Base-by-base conservation (phyloP, 2,888 invertebrate genomes). In the Drosophila neonasuta region DNA sequence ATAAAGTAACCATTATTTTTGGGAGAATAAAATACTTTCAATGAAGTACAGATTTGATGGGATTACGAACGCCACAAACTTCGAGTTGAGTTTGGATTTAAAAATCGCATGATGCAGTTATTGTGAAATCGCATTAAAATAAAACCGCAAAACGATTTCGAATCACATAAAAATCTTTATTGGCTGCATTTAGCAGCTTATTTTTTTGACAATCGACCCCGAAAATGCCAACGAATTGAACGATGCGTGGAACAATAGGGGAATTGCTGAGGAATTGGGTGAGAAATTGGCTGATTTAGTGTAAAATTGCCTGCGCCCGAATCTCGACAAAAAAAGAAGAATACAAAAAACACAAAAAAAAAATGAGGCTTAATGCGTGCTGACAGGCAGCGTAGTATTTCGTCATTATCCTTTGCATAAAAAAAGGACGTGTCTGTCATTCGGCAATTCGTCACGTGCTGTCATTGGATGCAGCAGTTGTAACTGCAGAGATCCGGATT, bases 221-320 rank as follows among this genome's bases (percentile, higher is more conserved):
- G 51, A 64, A 73, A 71, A 36, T 64, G 68, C 58, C 71, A 71
- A 48, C 44, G 34, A 42, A 49, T 62, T 61, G 46, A 57, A 59
- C 41, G 32, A 32, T 59, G 30, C 6, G 39, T 15, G 13, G 52
- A 69, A 79, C 72, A 79, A 79, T 55, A 6, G 39, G 15, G 39
- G 39, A 13, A 41, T 41, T 15, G 39, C 8, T 6, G 51, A 10
- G 24, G 51, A 74, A 76, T 75, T 75, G 79, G 78, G 83, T 74
- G 79, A 74, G 70, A 82, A 79, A 81, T 82, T 81, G 78, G 57
- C 69, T 45, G 83, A 82, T 82, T 82, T 83, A 72, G 83, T 81
- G 81, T 78, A 74, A 83, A 82, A 82, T 83, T 82, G 78, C 73
- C 46, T 41, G 55, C 42, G 15, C 42, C n/a, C 24, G 10, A 58